Base-by-base conservation (phyloP, 2,797 vertebrate species). In the Coccyzus lansbergi region DNA sequence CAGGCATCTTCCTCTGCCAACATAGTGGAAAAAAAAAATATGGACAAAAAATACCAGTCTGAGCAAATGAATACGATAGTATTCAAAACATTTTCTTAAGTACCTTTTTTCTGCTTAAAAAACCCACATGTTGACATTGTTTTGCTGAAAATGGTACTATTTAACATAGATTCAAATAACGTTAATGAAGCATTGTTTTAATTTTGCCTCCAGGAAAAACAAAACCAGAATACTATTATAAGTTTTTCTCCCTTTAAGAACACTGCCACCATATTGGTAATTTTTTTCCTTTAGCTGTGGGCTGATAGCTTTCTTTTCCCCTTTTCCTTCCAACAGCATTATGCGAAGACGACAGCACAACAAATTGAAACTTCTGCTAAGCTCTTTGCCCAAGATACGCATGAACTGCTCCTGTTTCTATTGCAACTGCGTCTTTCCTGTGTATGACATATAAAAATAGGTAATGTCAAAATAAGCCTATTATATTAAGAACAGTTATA, bases 111-210 rank as follows among this genome's bases (percentile, higher is more conserved):
- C 67, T 26, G n/a, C 69, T 69, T 26, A 81, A 68, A 64, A 77
- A 11, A 4, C 59, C 51, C 33, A 38, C 40, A 62, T 42, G 22
- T 69, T 94, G 88, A 51, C 49, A 53, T 64, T 88, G 70, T 76
- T 92, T 88, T 84, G 80, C 67, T 95, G 85, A 82, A 95, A 92
- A 90, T 40, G 46, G 40, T 51, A 76, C 22, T 84, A 92, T 90
- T 94, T 84, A 90, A 96, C 94, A 97, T 86, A 91, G 63, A 77
- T 95, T 91, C 83, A 91, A 96, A 86, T 94, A 84, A 83, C 46
- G 67, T 74, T 92, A 90, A 94, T 77, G 77, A 92, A 88, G 74
- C 86, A 93, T 91, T 95, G 91, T 90, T 93, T 93, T 82, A 86
- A 88, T 88, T 82, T 90, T 93, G 87, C 91, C 85, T 92, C 15